Percentiles rank a stretch among this genome's conserved stretches.
Conservation (phyloP, 2,888 invertebrate species). For the Heterodera filipjevi region DNA sequence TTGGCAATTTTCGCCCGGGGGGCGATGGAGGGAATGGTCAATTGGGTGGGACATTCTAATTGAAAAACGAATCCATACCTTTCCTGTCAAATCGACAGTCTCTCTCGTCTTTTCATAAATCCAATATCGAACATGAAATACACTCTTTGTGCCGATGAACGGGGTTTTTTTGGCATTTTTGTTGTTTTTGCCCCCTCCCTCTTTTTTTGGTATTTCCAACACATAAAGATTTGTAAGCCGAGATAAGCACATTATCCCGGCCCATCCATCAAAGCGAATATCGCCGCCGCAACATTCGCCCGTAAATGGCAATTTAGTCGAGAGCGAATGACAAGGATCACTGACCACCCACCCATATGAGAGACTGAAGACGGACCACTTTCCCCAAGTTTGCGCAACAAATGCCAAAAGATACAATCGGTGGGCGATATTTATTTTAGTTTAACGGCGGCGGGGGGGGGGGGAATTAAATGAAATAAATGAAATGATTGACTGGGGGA, state of each 20-base stretch:
- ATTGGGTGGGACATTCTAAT: not conserved
- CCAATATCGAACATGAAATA: not conserved
- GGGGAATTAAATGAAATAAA: too few relatives aligned
- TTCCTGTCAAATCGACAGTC: not conserved
- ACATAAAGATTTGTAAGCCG: conserved; percentile 6
- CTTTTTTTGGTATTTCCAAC: not conserved
- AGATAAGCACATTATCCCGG: conserved; percentile 8
- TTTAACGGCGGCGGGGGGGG: not conserved
- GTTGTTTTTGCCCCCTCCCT: not conserved
- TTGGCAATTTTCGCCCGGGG: not conserved
- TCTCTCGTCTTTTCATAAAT: not conserved
- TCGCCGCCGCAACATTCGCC: not conserved
- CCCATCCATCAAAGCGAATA: conserved; percentile 5
- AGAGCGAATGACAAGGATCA: not conserved
- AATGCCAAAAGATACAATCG: conserved; percentile 12
- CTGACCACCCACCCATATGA: too few relatives aligned
- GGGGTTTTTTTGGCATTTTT: not conserved
- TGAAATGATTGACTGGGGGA: not conserved
- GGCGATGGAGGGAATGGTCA: not conserved
- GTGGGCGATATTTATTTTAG: not conserved
- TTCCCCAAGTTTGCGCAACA: conserved; percentile 10
- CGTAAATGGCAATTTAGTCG: conserved; percentile 18
- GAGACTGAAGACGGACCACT: not conserved
- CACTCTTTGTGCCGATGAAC: not conserved
- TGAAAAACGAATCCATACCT: not conserved